phyloP scores from a whole-genome alignment of 2,888 invertebrate genomes.

The Physocephala rufipes region DNA sequence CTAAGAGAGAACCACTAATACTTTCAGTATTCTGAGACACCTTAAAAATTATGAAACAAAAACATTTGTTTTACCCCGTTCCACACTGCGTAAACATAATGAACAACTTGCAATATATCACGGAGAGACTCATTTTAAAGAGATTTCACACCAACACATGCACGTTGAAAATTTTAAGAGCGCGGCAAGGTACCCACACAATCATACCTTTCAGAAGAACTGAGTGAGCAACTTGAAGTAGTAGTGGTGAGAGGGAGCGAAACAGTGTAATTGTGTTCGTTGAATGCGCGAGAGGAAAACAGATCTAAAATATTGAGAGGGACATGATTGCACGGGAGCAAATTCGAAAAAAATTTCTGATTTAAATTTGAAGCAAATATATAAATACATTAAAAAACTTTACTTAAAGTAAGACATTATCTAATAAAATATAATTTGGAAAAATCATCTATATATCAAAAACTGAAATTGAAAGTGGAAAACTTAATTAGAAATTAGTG shows the following conservation, averaged over 20 bases:
- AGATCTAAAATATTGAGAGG: background rate
- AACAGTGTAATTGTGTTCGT: background rate
- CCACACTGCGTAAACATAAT: constrained; percentile 33
- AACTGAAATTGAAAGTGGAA: background rate
- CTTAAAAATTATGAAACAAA: background rate
- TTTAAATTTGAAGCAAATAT: background rate
- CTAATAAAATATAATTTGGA: too few relatives aligned
- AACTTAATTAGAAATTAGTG: too few relatives aligned
- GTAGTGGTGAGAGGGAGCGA: constrained; percentile 47
- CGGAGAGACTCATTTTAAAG: constrained; percentile 40
- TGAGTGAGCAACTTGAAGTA: background rate
- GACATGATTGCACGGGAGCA: background rate
- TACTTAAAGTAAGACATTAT: too few relatives aligned
- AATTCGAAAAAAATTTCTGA: too few relatives aligned
- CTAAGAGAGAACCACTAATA: too few relatives aligned
- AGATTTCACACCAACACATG: constrained; percentile 28
- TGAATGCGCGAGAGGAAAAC: background rate
- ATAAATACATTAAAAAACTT: too few relatives aligned
- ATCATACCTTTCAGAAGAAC: constrained; percentile 28
- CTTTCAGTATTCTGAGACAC: background rate
- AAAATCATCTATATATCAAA: background rate
- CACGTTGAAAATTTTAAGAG: constrained; percentile 25
- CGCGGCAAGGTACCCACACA: constrained; percentile 46
- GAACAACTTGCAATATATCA: constrained; percentile 46
- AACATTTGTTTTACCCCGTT: background rate